phyloP scores from a whole-genome alignment of 1,140 invertebrate species.

The Chrysoperla carnea region DNA sequence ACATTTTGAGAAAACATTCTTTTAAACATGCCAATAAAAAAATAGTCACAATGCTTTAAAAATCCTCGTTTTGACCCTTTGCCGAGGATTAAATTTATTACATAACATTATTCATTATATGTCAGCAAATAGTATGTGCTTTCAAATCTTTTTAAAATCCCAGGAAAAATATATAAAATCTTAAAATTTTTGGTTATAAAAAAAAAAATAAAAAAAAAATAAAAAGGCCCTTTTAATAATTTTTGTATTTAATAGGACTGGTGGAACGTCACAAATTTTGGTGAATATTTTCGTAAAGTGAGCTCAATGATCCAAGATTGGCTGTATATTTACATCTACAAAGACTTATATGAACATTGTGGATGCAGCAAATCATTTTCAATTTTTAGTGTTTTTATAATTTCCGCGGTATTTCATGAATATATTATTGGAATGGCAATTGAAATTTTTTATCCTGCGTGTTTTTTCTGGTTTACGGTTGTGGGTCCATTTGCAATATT shows the following conservation, averaged over 20 bases:
- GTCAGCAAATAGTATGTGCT: too few relatives aligned
- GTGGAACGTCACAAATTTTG: conserved; percentile 76
- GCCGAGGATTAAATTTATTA: too few relatives aligned
- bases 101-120: too few relatives aligned
- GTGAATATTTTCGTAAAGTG: conserved; percentile 74
- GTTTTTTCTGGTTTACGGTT: conserved; percentile 51
- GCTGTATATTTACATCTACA: conserved; percentile 80
- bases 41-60: too few relatives aligned
- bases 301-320: conserved; percentile 86
- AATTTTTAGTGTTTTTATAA: conserved; percentile 32
- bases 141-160: too few relatives aligned
- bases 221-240: too few relatives aligned
- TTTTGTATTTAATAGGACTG: conserved; percentile 47
- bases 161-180: too few relatives aligned
- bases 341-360: conserved; percentile 46
- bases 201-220: too few relatives aligned
- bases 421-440: conserved; percentile 63
- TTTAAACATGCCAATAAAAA: too few relatives aligned
- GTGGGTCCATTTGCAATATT: conserved; percentile 38
- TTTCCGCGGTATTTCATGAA: conserved; percentile 67
- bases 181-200: too few relatives aligned
- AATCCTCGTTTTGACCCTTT: too few relatives aligned
- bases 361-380: conserved; percentile 27
- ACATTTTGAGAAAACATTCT: too few relatives aligned
- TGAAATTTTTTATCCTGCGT: conserved; percentile 71